Evolutionary conservation across 1,140 invertebrate species (phyloP), one percentile per base, ranked within the genome.

Genomic region (Oedothorax gibbosus): DNA sequence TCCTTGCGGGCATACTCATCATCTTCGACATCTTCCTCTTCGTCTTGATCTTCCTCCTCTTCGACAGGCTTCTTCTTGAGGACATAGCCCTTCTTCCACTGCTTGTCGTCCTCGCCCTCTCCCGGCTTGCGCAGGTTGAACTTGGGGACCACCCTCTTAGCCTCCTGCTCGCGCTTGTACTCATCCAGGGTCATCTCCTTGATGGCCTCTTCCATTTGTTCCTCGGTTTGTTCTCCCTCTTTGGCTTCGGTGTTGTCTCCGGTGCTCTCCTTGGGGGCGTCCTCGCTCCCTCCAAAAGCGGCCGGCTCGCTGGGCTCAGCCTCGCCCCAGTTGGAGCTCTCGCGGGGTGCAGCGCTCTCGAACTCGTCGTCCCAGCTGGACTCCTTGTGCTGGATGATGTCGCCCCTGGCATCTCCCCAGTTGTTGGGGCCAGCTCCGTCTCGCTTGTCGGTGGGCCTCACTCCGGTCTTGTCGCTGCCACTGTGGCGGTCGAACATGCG

Each of bases 401-500:
- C 96, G 91, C 98, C 96, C 89, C 95, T 96, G 87, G 96, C 93
- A 69, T 94, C 96, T 88, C 97, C 97, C 97, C 97, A 98, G 90
- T 98, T 99, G 90, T 97, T 96, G 88, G 96, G 94, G 75, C 97
- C 97, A 91, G 93, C 94, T 89, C 97, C 97, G 89, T 98, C 97
- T 87, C 95, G 94, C 91, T 99, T 98, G 89, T 98, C 97, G 87
- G 97, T 92, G 83, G 96, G 93, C 91, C 98, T 98, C 79, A 99
- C 94, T 89, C 97, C 96, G 90, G 96, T 97, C 92, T 95, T 97
- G 89, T 98, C 96, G 77, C 95, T 97, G 87, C 97, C 97, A 88
- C 96, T 98, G 90, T 98, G 96, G 85, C 97, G 93, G 91, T 98
- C 97, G 90, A 96, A 98, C 91, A 98, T 96, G 91, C 98, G 96